Percentiles rank a stretch among this genome's conserved stretches.
phyloP scores from a whole-genome alignment of 2,888 invertebrate species.

The Laspeyria flexula region DNA sequence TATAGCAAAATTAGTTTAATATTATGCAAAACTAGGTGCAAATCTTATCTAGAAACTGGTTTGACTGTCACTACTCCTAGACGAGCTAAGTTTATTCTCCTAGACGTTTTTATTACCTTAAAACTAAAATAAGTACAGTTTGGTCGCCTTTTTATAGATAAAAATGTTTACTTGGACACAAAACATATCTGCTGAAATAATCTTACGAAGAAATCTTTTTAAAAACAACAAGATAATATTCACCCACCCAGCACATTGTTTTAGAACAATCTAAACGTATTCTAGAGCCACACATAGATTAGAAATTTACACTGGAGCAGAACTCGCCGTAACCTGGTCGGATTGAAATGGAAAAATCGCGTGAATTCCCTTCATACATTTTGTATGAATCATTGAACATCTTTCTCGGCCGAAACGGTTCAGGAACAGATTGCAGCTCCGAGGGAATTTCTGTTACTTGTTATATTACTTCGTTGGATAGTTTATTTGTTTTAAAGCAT shows the following conservation, averaged over 20 bases:
- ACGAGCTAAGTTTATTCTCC: no score
- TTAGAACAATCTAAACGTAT: background rate
- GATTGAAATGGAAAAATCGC: constrained; percentile 44
- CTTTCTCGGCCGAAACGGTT: constrained; percentile 18
- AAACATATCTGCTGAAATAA: no score
- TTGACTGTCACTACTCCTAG: no score
- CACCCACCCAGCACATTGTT: background rate
- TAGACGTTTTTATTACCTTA: no score
- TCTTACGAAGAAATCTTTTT: no score
- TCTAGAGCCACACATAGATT: constrained; percentile 4
- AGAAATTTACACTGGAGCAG: constrained; percentile 20
- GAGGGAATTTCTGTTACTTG: background rate
- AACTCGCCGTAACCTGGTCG: constrained; percentile 8
- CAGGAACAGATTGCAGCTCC: constrained; percentile 28
- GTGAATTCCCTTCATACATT: constrained; percentile 42
- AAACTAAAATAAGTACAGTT: no score
- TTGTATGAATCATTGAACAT: constrained; percentile 47
- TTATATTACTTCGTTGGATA: background rate
- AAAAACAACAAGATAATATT: no score
- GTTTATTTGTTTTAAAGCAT: background rate
- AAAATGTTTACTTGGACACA: no score
- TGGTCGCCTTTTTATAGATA: no score
- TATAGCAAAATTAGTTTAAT: no score
- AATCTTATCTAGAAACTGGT: no score
- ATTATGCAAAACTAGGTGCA: no score